Percentiles rank a stretch among this genome's conserved stretches.
Evolutionary conservation across 2,113 vertebrate species (phyloP).

Genomic region (Cisticola juncidis): DNA sequence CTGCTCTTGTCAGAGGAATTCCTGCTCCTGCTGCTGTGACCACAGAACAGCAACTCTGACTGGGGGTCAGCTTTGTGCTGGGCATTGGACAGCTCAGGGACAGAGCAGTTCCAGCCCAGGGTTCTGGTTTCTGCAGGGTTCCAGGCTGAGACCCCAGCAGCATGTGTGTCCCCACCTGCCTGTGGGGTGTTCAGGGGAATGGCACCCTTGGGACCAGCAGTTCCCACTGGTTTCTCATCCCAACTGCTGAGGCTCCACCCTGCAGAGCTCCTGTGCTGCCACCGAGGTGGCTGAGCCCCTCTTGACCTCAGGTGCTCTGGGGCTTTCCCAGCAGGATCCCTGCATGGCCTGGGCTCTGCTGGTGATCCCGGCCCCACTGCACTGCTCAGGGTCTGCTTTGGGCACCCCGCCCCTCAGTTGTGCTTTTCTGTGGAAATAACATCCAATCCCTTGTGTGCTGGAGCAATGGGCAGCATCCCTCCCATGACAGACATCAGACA

Average conservation of each 20-base stretch:
- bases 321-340: background rate
- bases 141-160: background rate
- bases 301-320: background rate
- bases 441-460: background rate
- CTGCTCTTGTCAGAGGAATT: background rate
- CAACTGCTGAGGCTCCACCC: background rate
- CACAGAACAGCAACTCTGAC: background rate
- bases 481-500: background rate
- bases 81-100: background rate
- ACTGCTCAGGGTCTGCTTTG: background rate
- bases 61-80: background rate
- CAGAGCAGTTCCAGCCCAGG: background rate
- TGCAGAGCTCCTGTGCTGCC: background rate
- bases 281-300: accelerated
- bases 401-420: background rate
- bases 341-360: background rate
- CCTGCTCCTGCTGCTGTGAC: background rate
- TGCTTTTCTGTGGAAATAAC: background rate
- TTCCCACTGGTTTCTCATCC: background rate
- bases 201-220: background rate
- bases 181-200: no score
- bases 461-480: background rate
- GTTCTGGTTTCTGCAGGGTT: background rate
- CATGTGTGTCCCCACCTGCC: background rate
- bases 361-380: background rate